phyloP scores from a whole-genome alignment of 2,888 invertebrate species.

The Acrobasis consociella region DNA sequence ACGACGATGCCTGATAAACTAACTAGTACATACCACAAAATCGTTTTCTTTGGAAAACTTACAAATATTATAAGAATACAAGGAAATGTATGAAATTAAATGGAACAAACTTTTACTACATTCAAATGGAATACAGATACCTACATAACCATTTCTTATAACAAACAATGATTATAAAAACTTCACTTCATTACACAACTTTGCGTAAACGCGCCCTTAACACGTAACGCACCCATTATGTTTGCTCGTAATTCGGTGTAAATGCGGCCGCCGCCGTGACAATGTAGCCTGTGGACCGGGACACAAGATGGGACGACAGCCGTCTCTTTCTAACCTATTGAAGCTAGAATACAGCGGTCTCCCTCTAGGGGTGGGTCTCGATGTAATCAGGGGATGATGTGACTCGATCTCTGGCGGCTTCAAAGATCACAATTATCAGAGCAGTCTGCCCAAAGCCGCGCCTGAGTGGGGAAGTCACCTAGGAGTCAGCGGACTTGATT shows the following conservation, averaged over 20 bases:
- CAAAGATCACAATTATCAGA: constrained; percentile 82
- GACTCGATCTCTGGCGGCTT: constrained; percentile 80
- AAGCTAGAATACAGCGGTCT: constrained; percentile 43
- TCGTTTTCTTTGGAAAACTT: too few species aligned
- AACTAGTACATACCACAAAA: too few species aligned
- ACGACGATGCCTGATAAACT: too few species aligned
- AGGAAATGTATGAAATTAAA: too few species aligned
- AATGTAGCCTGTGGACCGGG: constrained; percentile 81
- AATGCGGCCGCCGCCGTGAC: constrained; percentile 73
- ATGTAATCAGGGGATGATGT: constrained; percentile 83
- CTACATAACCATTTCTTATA: background rate
- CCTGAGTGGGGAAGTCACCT: constrained; percentile 72
- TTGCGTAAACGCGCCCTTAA: constrained; percentile 36
- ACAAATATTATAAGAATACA: too few species aligned
- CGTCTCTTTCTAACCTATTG: constrained; percentile 54
- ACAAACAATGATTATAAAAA: background rate
- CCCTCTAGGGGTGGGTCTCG: constrained; percentile 77
- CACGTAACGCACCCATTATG: constrained; percentile 49
- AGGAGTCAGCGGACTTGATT: constrained; percentile 53
- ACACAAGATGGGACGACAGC: constrained; percentile 85
- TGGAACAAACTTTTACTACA: too few species aligned
- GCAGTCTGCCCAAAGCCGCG: constrained; percentile 81
- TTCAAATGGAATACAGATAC: background rate
- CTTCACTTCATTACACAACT: background rate
- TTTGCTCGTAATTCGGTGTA: constrained; percentile 67